Evolutionary conservation across 2,113 vertebrate species (phyloP), one percentile per base, ranked within the genome.

Genomic region (Spheniscus mendiculus): DNA sequence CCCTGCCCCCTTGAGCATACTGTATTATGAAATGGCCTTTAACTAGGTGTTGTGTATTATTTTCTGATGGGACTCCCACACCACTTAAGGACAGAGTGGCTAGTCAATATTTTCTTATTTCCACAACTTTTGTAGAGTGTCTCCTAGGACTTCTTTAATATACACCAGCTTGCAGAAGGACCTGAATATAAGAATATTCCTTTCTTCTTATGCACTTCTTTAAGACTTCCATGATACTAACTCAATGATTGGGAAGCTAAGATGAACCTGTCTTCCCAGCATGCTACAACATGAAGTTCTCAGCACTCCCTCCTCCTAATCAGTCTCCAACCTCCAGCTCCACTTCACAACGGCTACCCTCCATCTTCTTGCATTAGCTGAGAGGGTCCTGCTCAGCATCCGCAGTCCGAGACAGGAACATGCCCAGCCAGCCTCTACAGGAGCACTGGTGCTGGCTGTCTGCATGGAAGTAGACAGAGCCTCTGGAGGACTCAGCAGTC

Each of bases 361-460:
- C 20, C 40, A 11, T 38, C 29, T 45, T 25, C 36, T 22, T 56
- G 3, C 36, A 22, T 72, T 77, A 78, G 12, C 12, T 66, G 34
- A 55, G 30, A 89, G 18, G 14, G 20, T 69, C 8, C 34, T 53
- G 26, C 30, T 45, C 49, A 73, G 45, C 32, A 47, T 17, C 69
- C 1, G 0, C 10, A 27, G 17, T 2, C 26, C 0, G 6, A 58
- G 44, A 45, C 44, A 18, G 38, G 59, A 82, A 61, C 22, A 10
- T 27, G 6, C 15, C 26, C 29, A 69, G 14, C 8, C 18, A 12
- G n/a, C 11, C 15, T 94, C 34, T 47, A 0, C 12, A 62, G 30
- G 49, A 12, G 5, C 12, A 9, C 29, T 12, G 16, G 5, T 53
- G 34, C 15, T 36, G 4, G 2, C 27, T 34, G 15, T n/a, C 36